Percentiles rank a stretch among this genome's conserved stretches.
phyloP scores from a whole-genome alignment of 2,113 vertebrate genomes.

The Jaculus jaculus region DNA sequence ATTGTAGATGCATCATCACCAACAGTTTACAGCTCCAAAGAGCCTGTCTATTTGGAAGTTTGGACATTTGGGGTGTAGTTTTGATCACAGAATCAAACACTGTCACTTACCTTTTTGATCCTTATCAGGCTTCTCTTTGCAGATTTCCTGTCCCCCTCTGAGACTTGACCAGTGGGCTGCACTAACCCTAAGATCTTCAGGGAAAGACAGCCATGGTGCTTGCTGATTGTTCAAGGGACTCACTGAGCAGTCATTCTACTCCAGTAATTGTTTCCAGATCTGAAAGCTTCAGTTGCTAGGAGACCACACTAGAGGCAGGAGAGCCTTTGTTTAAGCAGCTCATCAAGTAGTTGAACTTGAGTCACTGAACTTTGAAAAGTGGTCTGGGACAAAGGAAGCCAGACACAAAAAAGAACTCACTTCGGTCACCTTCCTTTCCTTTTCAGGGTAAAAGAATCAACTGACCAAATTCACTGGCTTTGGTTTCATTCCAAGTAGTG shows the following conservation, averaged over 20 bases:
- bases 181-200: background rate
- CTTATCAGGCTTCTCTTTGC: too few relatives aligned
- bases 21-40: background rate
- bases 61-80: background rate
- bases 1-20: background rate
- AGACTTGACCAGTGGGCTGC: background rate
- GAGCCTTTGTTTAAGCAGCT: background rate
- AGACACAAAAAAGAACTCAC: fast-evolving
- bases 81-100: too few relatives aligned
- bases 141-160: too few relatives aligned
- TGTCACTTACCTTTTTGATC: background rate
- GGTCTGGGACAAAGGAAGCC: background rate
- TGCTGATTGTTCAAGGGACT: background rate
- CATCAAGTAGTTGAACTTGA: background rate
- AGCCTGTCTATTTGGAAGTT: background rate
- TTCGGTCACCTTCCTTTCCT: background rate
- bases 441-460: background rate
- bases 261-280: slow-evolving; percentile 49
- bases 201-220: background rate
- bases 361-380: background rate
- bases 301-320: slow-evolving; percentile 37
- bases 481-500: background rate
- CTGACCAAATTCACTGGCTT: background rate
- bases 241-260: slow-evolving; percentile 35
- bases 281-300: slow-evolving; percentile 79